Percentiles rank a stretch among this genome's conserved stretches.
Evolutionary conservation across 2,797 vertebrate species (phyloP).

Genomic region (Brachymystax lenok): DNA sequence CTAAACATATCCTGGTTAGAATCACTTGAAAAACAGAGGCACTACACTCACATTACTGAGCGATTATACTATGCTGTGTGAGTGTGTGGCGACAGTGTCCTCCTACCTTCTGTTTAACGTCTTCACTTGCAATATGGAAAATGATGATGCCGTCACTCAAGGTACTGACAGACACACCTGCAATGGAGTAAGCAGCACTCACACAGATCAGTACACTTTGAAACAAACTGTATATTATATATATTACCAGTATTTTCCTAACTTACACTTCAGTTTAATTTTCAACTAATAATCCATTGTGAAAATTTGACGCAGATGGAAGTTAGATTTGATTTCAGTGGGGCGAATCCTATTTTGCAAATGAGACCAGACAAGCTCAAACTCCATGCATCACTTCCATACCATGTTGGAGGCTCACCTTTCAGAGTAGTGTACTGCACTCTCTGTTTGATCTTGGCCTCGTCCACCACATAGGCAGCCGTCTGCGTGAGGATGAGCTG

Average conservation of each 20-base stretch:
- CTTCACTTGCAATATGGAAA: conserved; percentile 84
- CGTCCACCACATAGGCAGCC: conserved; percentile 82
- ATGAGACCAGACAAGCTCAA: not conserved
- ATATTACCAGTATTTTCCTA: not conserved
- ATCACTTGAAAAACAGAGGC: not conserved
- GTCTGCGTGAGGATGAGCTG: conserved; percentile 88
- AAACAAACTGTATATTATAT: conserved; percentile 3
- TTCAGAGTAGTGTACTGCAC: conserved; percentile 81
- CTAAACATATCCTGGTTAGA: too few species aligned
- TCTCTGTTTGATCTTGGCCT: conserved; percentile 91
- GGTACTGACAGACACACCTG: conserved; percentile 92
- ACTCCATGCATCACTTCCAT: not conserved
- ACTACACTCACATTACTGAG: not conserved
- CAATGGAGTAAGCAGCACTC: conserved; percentile 23
- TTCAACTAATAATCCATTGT: not conserved
- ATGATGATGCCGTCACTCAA: conserved; percentile 85
- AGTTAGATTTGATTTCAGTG: too few species aligned
- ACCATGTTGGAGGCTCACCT: conserved; percentile 73
- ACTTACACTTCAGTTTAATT: not conserved
- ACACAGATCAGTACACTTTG: not conserved
- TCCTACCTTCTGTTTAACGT: conserved; percentile 89
- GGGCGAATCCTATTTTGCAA: too few species aligned
- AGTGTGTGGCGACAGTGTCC: not conserved
- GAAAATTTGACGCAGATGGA: not conserved
- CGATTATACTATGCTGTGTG: too few species aligned